These are phyloP conservation scores for Pristionchus japonicus DNA, from an alignment of 2,888 invertebrate species.

Conservation along the genomic window DNA sequence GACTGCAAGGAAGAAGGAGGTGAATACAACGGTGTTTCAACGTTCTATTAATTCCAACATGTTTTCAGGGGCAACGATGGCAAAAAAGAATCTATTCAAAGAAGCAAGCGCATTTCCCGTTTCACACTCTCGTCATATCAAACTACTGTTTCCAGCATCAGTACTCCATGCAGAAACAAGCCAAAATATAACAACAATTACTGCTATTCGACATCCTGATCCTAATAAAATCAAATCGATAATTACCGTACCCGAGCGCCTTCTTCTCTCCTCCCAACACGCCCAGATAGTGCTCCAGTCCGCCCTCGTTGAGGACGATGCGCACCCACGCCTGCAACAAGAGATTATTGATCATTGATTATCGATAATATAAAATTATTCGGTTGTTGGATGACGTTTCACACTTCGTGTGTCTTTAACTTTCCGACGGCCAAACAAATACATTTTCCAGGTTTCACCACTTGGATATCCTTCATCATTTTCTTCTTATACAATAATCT, in stretches of 20 bases:
- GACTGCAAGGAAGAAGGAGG: slow-evolving; percentile 69
- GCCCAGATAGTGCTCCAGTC: slow-evolving; percentile 77
- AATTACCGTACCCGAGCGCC: slow-evolving; percentile 71
- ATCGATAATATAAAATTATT: neutral
- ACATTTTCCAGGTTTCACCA: no score
- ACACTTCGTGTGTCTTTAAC: neutral
- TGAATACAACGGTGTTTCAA: neutral
- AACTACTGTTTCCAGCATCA: neutral
- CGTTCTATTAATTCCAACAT: neutral
- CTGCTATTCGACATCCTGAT: neutral
- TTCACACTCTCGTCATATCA: neutral
- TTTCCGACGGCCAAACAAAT: no score
- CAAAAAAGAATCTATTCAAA: no score
- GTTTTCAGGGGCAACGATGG: no score
- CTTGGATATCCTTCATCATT: no score
- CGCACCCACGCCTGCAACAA: slow-evolving; percentile 77
- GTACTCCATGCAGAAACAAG: no score
- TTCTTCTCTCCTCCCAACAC: slow-evolving; percentile 75
- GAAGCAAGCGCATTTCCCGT: neutral
- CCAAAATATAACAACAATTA: neutral
- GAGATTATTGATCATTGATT: neutral
- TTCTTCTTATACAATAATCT: neutral
- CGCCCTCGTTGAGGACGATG: slow-evolving; percentile 77
- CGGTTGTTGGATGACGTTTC: neutral
- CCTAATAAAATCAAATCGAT: neutral